Base-by-base conservation (phyloP, 2,888 invertebrate species). In the Spodoptera picta region DNA sequence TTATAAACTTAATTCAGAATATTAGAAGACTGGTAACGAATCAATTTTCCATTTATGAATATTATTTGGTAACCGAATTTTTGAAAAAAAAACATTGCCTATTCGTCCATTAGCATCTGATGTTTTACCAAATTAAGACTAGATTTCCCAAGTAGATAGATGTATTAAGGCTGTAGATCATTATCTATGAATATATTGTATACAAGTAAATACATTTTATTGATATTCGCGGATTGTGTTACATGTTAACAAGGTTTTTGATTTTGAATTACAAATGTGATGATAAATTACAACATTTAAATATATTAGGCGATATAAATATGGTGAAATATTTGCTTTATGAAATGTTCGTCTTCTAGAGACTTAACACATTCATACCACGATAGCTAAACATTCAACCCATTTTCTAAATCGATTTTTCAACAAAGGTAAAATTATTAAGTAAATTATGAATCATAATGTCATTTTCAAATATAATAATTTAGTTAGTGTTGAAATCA, bases 1-100 rank as follows among this genome's bases (percentile, higher is more conserved):
- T 52, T 60, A 77, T 76, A 75, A 64, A 65, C 71, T 74, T 77
- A 70, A 70, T 73, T 69, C 65, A 49, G 60, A 57, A 14, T 46
- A 57, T 54, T 31, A 58, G 52, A 64, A 58, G 41, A 24, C 9
- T 52, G 10, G n/a, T 57, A 31, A 45, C 7, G 14, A 41, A 7
- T 36, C 7, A 9, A 9, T 36, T 36, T 36, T 36, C 36, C 36
- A 36, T 36, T 36, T 2, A 36, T 36, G 36, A 36, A 6, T 36
- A 9, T 36, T 9, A 9, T 36, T 36, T 6, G 36, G 36, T 7
- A 36, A 5, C 9, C 43, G 24, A 42, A 44, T 45, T 44, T 14
- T 12, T 4, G 24, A 36, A 42, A 53, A 51, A 49, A 55, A 51
- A 49, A 23, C n/a, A 43, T 43, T 19, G 3, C 6, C n/a, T n/a